Conservation (phyloP, 2,888 invertebrate genomes). For the Melinaea marsaeus region DNA sequence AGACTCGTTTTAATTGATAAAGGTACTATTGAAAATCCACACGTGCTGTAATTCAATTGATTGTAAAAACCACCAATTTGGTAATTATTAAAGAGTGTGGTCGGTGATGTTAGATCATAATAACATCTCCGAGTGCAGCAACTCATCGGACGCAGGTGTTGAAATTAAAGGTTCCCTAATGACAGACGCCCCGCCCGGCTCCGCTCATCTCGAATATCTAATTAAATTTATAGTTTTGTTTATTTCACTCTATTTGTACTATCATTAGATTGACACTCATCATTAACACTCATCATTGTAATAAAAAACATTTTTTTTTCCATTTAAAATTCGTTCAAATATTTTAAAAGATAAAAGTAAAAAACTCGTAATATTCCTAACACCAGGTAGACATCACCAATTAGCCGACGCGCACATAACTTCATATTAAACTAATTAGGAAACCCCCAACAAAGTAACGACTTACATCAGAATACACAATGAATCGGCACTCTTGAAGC, state of each 20-base stretch:
- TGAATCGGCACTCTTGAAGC: constrained; percentile 60
- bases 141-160: constrained; percentile 64
- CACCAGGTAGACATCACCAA: not conserved
- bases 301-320: too few species aligned
- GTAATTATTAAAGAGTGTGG: too few species aligned
- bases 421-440: constrained; percentile 21
- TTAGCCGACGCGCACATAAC: constrained; percentile 2
- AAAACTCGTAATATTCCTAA: constrained; percentile 3
- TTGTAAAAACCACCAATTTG: too few species aligned
- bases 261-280: too few species aligned
- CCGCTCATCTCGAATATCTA: constrained; percentile 21
- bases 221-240: constrained; percentile 14
- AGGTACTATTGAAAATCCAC: too few species aligned
- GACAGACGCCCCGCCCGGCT: constrained; percentile 53
- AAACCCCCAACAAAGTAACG: constrained; percentile 15
- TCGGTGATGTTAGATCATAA: too few species aligned
- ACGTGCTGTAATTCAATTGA: too few species aligned
- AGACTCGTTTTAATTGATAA: too few species aligned
- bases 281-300: too few species aligned
- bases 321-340: too few species aligned
- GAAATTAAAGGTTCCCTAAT: constrained; percentile 60
- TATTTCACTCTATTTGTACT: constrained; percentile 18
- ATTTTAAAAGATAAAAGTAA: not conserved
- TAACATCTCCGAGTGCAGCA: constrained; percentile 39
- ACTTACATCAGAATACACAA: constrained; percentile 28